A percentile compares a stretch with the other conserved stretches of the same genome.
Conservation (phyloP, 2,888 invertebrate species). For the Lathronympha strigana region DNA sequence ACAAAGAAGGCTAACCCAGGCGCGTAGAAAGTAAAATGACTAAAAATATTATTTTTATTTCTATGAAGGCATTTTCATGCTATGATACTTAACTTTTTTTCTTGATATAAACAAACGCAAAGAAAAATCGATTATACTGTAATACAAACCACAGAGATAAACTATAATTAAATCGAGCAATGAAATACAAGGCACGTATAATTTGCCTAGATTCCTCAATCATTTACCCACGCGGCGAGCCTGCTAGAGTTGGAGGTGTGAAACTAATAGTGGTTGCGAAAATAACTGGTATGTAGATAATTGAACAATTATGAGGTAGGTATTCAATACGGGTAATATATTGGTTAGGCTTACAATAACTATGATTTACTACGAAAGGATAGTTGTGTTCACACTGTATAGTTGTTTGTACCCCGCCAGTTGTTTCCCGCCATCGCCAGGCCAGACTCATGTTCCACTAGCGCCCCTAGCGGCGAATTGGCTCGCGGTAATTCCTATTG, state of each 20-base stretch:
- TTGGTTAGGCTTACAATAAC: background rate
- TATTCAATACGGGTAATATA: background rate
- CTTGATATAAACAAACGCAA: background rate
- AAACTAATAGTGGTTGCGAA: constrained; percentile 14
- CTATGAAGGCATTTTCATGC: too few species aligned
- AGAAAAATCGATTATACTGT: background rate
- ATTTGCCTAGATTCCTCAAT: constrained; percentile 2
- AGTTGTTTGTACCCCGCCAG: background rate
- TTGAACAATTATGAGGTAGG: constrained; percentile 12
- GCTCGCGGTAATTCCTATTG: too few species aligned
- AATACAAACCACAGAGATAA: constrained; percentile 10
- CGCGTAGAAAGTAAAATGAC: background rate
- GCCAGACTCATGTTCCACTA: too few species aligned
- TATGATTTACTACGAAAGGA: background rate
- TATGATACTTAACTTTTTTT: too few species aligned
- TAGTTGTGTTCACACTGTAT: too few species aligned
- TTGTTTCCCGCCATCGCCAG: too few species aligned
- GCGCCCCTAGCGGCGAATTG: too few species aligned
- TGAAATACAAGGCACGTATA: constrained; percentile 9
- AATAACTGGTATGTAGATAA: constrained; percentile 14
- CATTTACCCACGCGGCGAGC: constrained; percentile 4
- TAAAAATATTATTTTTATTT: too few species aligned
- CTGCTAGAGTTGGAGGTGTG: constrained; percentile 6
- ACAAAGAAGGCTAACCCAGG: background rate
- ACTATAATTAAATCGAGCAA: constrained; percentile 8